phyloP scores from a whole-genome alignment of 2,888 invertebrate species.

The Eulithis testata region DNA sequence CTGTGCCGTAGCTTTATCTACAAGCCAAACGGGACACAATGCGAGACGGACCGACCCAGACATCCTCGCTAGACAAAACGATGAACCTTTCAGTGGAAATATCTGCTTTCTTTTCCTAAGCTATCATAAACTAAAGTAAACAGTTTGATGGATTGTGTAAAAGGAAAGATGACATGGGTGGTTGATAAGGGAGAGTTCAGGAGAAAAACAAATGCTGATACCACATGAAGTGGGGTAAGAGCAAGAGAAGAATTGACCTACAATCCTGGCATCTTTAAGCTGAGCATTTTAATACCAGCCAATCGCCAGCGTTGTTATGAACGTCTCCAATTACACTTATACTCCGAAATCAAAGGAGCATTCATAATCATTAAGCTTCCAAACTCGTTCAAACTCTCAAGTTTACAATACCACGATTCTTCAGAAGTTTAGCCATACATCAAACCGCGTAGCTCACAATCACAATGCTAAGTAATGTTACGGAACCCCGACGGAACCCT shows the following conservation, averaged over 20 bases:
- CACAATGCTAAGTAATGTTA: conserved; percentile 51
- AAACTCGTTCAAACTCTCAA: conserved; percentile 3
- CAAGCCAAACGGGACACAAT: conserved; percentile 25
- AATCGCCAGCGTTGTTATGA: not conserved
- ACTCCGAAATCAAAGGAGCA: not conserved
- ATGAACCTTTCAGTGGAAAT: too few species aligned
- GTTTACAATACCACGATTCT: conserved; percentile 8
- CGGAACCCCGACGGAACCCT: conserved; percentile 48
- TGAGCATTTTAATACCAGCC: not conserved
- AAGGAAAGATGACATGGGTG: too few species aligned
- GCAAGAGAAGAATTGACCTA: not conserved
- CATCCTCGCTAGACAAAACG: not conserved
- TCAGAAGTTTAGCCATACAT: conserved; percentile 16
- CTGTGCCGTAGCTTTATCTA: conserved; percentile 20
- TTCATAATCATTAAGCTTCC: conserved; percentile 4
- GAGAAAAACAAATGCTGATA: too few species aligned
- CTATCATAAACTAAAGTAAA: too few species aligned
- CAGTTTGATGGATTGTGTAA: too few species aligned
- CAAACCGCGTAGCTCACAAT: conserved; percentile 18
- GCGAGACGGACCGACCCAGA: conserved; percentile 5
- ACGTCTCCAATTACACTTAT: not conserved
- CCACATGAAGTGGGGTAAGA: not conserved
- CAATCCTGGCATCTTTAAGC: too few species aligned
- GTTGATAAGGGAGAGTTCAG: too few species aligned
- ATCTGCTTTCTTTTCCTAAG: too few species aligned